Percentiles rank a stretch among this genome's conserved stretches.
These are phyloP conservation scores for Trissonchulus latispiculum DNA, from an alignment of 2,888 invertebrate genomes.

Conservation along the genomic window DNA sequence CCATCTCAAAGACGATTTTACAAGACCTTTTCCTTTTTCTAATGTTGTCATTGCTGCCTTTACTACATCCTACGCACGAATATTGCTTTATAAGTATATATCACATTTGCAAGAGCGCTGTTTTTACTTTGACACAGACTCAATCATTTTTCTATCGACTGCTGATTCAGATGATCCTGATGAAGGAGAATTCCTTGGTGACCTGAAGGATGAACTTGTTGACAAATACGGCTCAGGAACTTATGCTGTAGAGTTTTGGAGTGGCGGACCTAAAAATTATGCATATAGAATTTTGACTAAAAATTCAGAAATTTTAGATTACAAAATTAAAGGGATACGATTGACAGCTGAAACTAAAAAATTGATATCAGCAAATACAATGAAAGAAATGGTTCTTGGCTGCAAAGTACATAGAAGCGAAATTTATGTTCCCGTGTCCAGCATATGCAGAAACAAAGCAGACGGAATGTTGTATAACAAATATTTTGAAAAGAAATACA, in stretches of 20 bases:
- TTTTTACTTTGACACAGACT: slow-evolving; percentile 43
- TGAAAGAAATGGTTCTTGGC: too few species aligned
- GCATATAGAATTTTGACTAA: background rate
- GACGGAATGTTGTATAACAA: background rate
- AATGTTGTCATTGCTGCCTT: slow-evolving; percentile 43
- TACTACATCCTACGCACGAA: slow-evolving; percentile 40
- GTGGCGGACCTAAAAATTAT: background rate
- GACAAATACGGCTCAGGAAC: background rate
- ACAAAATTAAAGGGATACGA: slow-evolving; percentile 3
- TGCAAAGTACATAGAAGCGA: too few species aligned
- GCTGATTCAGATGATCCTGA: background rate
- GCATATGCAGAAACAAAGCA: background rate
- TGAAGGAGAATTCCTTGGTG: background rate
- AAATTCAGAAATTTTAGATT: background rate
- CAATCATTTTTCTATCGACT: background rate
- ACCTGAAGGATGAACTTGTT: background rate
- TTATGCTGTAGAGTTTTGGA: background rate
- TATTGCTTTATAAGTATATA: slow-evolving; percentile 40
- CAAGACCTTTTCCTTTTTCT: background rate
- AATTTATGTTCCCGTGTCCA: background rate
- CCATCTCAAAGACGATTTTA: background rate
- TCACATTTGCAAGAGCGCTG: slow-evolving; percentile 35
- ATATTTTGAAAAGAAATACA: background rate
- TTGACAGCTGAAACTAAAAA: background rate
- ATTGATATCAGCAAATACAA: too few species aligned